These are phyloP conservation scores for Synergus umbraculus DNA, from an alignment of 2,888 invertebrate species.

Conservation along the genomic window DNA sequence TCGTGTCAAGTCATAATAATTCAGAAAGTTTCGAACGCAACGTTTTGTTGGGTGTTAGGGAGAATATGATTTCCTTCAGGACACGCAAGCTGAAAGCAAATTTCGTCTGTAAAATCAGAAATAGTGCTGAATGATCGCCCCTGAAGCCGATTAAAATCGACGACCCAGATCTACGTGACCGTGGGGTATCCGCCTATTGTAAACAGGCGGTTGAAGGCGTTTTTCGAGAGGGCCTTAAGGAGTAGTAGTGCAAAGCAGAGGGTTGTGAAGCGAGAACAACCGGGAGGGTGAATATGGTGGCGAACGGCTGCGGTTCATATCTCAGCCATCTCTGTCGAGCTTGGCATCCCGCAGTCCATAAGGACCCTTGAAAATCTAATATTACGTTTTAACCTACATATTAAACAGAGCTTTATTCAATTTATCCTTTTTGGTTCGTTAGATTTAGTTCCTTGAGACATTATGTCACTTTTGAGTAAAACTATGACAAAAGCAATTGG, in stretches of 20 bases:
- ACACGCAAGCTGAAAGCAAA: neutral
- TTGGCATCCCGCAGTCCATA: conserved; percentile 71
- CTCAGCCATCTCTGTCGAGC: conserved; percentile 74
- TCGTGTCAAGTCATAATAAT: conserved; percentile 30
- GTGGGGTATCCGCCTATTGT: conserved; percentile 65
- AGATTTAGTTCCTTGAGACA: neutral
- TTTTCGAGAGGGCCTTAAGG: conserved; percentile 71
- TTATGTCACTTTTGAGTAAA: neutral
- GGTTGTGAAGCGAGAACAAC: conserved; percentile 52
- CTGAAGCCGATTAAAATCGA: conserved; percentile 73
- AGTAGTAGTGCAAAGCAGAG: conserved; percentile 49
- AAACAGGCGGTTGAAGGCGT: conserved; percentile 72
- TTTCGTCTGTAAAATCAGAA: conserved; percentile 49
- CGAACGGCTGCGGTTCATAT: conserved; percentile 67
- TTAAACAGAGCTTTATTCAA: conserved; percentile 51
- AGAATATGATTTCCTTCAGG: neutral
- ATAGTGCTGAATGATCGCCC: conserved; percentile 65
- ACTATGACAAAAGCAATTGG: neutral
- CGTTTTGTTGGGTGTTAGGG: neutral
- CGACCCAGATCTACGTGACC: conserved; percentile 73
- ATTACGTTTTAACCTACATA: conserved; percentile 70
- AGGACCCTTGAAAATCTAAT: conserved; percentile 71
- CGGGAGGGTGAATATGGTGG: conserved; percentile 52
- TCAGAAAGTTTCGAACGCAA: neutral
- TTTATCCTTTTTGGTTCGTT: conserved; percentile 19